Conservation (phyloP, 2,888 invertebrate species). For the Lymantria dispar region DNA sequence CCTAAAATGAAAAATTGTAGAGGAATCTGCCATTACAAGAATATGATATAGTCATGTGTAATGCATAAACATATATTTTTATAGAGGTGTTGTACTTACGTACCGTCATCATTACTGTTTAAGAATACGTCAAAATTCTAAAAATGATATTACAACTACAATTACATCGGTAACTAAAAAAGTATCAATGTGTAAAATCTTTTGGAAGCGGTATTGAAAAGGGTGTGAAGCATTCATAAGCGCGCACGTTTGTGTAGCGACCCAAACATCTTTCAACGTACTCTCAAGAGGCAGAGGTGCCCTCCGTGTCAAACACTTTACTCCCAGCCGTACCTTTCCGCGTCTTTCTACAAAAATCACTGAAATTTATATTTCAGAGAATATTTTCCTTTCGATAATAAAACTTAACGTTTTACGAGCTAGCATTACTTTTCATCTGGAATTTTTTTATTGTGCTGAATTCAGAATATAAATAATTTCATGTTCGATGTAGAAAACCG, state of each 20-base stretch:
- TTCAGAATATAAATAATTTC: conserved; percentile 31
- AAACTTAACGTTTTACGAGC: conserved; percentile 42
- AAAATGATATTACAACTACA: conserved; percentile 44
- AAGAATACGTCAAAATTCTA: conserved; percentile 9
- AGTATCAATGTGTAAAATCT: conserved; percentile 49
- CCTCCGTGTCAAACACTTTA: conserved; percentile 63
- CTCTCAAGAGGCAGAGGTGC: conserved; percentile 61
- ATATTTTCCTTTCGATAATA: conserved; percentile 38
- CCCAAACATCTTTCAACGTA: conserved; percentile 67
- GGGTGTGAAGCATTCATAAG: conserved; percentile 67
- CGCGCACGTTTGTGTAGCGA: conserved; percentile 61
- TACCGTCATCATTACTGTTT: conserved; percentile 6
- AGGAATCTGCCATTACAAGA: too few species aligned
- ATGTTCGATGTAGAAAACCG: conserved; percentile 31
- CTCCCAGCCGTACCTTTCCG: conserved; percentile 47
- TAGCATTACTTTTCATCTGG: conserved; percentile 34
- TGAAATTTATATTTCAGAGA: conserved; percentile 44
- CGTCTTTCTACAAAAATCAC: conserved; percentile 43
- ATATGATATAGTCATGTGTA: too few species aligned
- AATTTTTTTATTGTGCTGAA: conserved; percentile 31
- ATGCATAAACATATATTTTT: too few species aligned
- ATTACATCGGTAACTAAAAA: conserved; percentile 44
- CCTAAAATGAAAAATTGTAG: too few species aligned
- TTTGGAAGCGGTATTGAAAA: conserved; percentile 45
- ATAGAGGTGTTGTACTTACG: background rate